Base-by-base conservation (phyloP, 2,888 invertebrate genomes). In the Bembecia ichneumoniformis region DNA sequence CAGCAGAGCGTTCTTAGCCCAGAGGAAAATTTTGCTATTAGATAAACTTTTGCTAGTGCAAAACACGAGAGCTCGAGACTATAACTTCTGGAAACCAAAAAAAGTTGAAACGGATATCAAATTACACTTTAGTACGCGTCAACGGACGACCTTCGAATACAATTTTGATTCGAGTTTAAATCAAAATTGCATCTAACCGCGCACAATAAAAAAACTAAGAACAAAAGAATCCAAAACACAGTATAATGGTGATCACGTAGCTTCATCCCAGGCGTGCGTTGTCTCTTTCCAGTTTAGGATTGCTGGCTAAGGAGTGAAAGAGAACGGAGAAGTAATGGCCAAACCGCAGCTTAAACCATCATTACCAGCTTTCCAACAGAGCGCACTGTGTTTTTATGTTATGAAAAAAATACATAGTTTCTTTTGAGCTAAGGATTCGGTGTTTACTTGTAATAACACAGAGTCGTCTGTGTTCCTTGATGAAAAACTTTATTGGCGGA, bases 201-300 rank as follows among this genome's bases (percentile, higher is more conserved):
- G 71, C 64, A 68, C 64, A 68, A 74, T 71, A 63, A 67, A 74
- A 74, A 64, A 55, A 66, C 49, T 59, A 72, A 63, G 66, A 71
- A 77, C 75, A 80, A 79, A 78, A 76, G 78, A 77, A 72, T 74
- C 66, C 75, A 74, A 80, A 74, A 77, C 72, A 73, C 76, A 79
- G 78, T 62, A 76, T 86, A 84, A 87, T 87, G 82, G 86, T 78
- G 81, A 86, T 83, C 86, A 86, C 86, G 86, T 82, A 82, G 70
- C 63, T 57, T 66, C 74, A 76, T 77, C 74, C 69, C 68, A 69
- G 75, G 76, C 80, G 72, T 66, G 58, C 62, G 11, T 15, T 34
- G 68, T 82, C 80, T 74, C 77, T 62, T 74, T 83, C 76, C 77
- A 76, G 77, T 80, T 75, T 70, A 68, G 64, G 60, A 52, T 58